A percentile compares a stretch with the other conserved stretches of the same genome.
Evolutionary conservation across 2,113 vertebrate genomes (phyloP).

Genomic region (Dicaeum eximium): DNA sequence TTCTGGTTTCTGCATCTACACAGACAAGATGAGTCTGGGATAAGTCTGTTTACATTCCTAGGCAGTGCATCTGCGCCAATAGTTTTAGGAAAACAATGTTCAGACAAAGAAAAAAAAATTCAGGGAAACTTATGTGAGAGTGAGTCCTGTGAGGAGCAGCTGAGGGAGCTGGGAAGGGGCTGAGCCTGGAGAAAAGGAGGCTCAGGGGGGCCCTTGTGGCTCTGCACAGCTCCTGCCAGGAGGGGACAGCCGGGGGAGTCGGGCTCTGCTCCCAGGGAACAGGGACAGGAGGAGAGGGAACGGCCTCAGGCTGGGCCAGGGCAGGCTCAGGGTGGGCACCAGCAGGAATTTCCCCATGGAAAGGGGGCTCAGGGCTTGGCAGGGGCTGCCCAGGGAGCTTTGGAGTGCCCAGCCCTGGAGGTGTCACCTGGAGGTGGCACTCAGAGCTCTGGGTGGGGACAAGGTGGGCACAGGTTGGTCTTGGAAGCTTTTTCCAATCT

Average conservation of each 20-base stretch:
- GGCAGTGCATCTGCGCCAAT: background rate
- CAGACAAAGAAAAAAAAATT: background rate
- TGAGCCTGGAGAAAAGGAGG: background rate
- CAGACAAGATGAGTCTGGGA: background rate
- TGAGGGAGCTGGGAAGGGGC: background rate
- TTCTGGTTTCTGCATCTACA: background rate
- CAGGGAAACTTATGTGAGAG: background rate
- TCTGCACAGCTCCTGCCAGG: background rate
- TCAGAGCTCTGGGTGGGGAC: background rate
- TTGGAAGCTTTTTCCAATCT: background rate
- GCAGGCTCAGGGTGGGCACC: background rate
- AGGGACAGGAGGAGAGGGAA: background rate
- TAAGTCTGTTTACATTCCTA: background rate
- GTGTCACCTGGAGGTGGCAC: background rate
- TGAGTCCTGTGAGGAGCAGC: background rate
- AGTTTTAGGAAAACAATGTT: background rate
- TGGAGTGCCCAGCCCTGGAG: background rate
- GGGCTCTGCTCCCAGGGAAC: background rate
- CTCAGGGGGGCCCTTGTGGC: background rate
- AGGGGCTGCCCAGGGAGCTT: background rate
- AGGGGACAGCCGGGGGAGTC: background rate
- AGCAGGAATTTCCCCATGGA: background rate
- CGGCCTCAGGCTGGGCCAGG: background rate
- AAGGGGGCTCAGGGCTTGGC: background rate
- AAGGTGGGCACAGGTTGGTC: rapidly evolving